Base-by-base conservation (phyloP, 2,888 invertebrate species). In the Drosophila merina region DNA sequence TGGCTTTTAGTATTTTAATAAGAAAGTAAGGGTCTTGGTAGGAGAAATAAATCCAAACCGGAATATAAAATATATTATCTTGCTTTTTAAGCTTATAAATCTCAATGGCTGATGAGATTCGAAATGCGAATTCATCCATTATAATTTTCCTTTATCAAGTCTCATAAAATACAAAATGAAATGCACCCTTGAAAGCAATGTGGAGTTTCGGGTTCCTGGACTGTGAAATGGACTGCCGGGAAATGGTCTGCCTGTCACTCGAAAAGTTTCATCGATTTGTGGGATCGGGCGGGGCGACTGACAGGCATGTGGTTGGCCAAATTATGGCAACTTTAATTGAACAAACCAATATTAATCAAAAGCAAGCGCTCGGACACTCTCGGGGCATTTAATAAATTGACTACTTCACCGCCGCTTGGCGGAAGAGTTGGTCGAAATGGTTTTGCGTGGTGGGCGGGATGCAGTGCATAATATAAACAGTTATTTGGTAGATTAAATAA, bases 321-420 rank as follows among this genome's bases (percentile, higher is more conserved):
- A 74, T 74, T 72, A 79, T 81, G 73, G 76, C 64, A 59, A 73
- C 80, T 79, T 85, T 77, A 82, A 85, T 85, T 82, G 74, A 57
- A 64, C 79, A 77, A 66, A 74, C 79, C 80, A 59, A 76, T 74
- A 79, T 82, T 82, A 78, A 86, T 86, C 80, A 86, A 66, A 75
- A 68, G 67, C 47, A 30, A 60, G 60, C 48, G 56, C 31, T 45
- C 8, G 47, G 30, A 50, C 47, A 68, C 49, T 63, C 51, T 67
- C 51, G 63, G 52, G 47, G 69, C 66, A 70, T 78, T 73, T 82
- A 68, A 74, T 78, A 82, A 75, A 78, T 73, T 74, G 74, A 79
- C 73, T 75, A 62, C 67, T 64, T 63, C 60, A 70, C 48, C 57
- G 30, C 7, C 36, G 25, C 7, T 36, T 26, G 33, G 26, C 25